These are phyloP conservation scores for Anagyrus pseudococci DNA, from an alignment of 2,888 invertebrate species.

Conservation along the genomic window DNA sequence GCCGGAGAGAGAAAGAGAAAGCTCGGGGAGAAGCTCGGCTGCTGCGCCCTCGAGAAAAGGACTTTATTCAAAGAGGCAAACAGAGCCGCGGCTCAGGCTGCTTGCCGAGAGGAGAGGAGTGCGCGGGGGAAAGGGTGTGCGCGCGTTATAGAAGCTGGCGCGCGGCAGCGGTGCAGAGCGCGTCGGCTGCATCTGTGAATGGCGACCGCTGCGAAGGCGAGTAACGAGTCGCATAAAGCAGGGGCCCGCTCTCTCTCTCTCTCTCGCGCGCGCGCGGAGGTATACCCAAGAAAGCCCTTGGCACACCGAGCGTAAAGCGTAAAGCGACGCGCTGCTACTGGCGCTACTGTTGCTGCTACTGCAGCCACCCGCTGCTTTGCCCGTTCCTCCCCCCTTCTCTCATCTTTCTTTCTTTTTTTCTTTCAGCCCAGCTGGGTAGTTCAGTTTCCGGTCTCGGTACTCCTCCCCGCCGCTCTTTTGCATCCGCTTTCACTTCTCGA, in stretches of 20 bases:
- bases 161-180: too few relatives aligned
- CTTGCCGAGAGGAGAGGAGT: not conserved
- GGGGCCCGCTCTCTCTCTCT: too few relatives aligned
- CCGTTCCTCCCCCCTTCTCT: not conserved
- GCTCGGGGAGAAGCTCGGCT: conserved; percentile 7
- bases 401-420: conserved; percentile 31
- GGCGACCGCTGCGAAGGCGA: conserved; percentile 34
- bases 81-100: conserved; percentile 21
- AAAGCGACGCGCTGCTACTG: conserved; percentile 37
- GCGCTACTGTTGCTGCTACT: conserved; percentile 34
- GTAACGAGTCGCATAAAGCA: conserved; percentile 37
- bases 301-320: conserved; percentile 41
- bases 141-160: too few relatives aligned
- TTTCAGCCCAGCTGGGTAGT: conserved; percentile 14
- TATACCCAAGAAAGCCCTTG: conserved; percentile 30
- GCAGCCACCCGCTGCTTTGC: conserved; percentile 26
- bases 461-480: conserved; percentile 30
- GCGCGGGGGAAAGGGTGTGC: not conserved
- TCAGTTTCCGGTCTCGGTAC: conserved; percentile 23
- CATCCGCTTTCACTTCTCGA: conserved; percentile 21
- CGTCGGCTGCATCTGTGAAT: conserved; percentile 37
- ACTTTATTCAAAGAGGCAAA: conserved; percentile 38
- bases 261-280: too few relatives aligned
- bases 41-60: too few relatives aligned
- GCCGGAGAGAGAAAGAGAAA: conserved; percentile 14